Conservation (phyloP, 2,888 invertebrate species). For the Rhogogaster chlorosoma region DNA sequence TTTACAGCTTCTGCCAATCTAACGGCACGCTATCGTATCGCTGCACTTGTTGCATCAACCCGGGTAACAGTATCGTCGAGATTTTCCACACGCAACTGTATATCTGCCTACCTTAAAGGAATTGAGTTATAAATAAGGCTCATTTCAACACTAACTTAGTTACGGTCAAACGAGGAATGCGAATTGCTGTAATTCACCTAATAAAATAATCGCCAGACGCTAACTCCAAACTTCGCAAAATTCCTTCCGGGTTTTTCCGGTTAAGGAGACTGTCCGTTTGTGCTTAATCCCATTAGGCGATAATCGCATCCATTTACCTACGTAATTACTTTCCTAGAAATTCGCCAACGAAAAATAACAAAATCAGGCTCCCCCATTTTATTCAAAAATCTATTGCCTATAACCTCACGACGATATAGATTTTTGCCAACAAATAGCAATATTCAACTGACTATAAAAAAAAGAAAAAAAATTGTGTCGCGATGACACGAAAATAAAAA, state of each 20-base stretch:
- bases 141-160: background rate
- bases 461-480: no score
- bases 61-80: constrained; percentile 17
- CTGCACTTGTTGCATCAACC: constrained; percentile 27
- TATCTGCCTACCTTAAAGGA: background rate
- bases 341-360: no score
- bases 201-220: background rate
- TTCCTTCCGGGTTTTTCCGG: background rate
- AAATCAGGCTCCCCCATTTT: no score
- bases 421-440: no score
- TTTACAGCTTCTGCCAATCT: constrained; percentile 27
- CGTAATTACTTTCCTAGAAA: no score
- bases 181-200: background rate
- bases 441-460: no score
- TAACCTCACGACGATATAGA: no score
- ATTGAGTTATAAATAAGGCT: background rate
- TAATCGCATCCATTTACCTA: no score
- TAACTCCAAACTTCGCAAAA: background rate
- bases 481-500: no score
- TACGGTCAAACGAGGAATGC: background rate
- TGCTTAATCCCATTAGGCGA: no score
- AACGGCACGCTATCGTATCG: background rate
- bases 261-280: no score
- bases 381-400: no score
- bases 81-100: background rate